These are phyloP conservation scores for Theretra japonica DNA, from an alignment of 2,888 invertebrate species.

Conservation along the genomic window DNA sequence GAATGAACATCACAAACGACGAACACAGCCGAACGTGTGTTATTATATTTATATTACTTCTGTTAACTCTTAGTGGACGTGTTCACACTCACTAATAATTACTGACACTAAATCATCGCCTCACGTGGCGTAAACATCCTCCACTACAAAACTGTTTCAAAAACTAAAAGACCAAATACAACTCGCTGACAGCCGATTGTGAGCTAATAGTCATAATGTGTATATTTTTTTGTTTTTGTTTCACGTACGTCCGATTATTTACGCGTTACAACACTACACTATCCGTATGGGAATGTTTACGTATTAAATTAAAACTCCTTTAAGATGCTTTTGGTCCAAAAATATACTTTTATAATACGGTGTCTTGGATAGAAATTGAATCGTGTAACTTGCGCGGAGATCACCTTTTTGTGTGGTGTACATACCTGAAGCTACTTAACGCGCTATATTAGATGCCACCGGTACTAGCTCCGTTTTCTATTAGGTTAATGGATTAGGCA, in stretches of 20 bases:
- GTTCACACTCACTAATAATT: constrained; percentile 82
- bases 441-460: not conserved
- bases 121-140: constrained; percentile 81
- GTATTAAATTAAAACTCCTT: constrained; percentile 67
- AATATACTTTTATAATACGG: constrained; percentile 36
- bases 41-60: constrained; percentile 79
- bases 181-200: constrained; percentile 77
- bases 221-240: constrained; percentile 67
- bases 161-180: constrained; percentile 72
- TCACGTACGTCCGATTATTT: constrained; percentile 67
- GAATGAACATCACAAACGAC: constrained; percentile 58
- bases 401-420: constrained; percentile 24
- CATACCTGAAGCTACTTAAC: constrained; percentile 3
- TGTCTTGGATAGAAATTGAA: constrained; percentile 34
- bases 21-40: constrained; percentile 75
- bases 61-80: constrained; percentile 76
- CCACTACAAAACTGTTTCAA: constrained; percentile 54
- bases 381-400: constrained; percentile 8
- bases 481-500: constrained; percentile 17
- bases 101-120: constrained; percentile 81
- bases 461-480: not conserved
- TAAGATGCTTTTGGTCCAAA: constrained; percentile 38
- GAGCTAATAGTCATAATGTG: constrained; percentile 79
- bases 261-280: constrained; percentile 61
- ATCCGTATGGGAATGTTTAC: constrained; percentile 80